Percentiles rank a stretch among this genome's conserved stretches.
Evolutionary conservation across 2,888 invertebrate species (phyloP).

Genomic region (Sinhomidia bicolor): DNA sequence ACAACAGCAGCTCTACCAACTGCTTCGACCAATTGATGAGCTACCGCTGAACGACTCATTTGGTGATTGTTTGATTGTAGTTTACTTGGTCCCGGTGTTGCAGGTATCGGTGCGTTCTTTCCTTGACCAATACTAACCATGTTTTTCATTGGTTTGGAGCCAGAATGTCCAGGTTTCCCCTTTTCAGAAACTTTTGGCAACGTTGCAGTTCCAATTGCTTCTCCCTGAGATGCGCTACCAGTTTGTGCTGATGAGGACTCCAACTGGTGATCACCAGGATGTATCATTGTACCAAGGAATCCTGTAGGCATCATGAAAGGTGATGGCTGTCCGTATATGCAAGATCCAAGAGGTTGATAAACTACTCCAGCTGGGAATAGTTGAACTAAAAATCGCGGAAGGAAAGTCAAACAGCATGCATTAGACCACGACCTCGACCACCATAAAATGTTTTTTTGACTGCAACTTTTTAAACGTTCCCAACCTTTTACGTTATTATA

Average conservation of each 20-base stretch:
- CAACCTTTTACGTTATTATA: background rate
- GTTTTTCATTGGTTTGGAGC: background rate
- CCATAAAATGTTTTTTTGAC: background rate
- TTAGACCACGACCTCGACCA: background rate
- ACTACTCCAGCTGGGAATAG: conserved; percentile 65
- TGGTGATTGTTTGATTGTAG: background rate
- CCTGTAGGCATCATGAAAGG: conserved; percentile 59
- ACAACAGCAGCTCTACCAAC: background rate
- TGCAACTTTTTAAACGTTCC: background rate
- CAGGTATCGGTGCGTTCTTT: background rate
- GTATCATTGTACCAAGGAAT: conserved; percentile 53
- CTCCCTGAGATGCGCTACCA: conserved; percentile 38
- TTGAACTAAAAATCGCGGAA: conserved; percentile 58
- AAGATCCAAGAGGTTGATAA: conserved; percentile 62
- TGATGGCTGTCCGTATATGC: conserved; percentile 61
- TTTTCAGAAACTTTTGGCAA: conserved; percentile 56
- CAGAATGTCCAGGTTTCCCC: conserved; percentile 1
- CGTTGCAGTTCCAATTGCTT: conserved; percentile 49
- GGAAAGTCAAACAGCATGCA: background rate
- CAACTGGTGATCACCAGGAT: conserved; percentile 34
- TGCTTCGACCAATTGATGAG: background rate
- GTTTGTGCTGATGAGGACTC: conserved; percentile 18
- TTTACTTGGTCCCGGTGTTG: conserved; percentile 17
- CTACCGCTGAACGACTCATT: background rate
- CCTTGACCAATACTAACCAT: background rate